Evolutionary conservation across 2,113 vertebrate genomes (phyloP), one percentile per base, ranked within the genome.

Genomic region (Ptilorrhoa leucosticta): DNA sequence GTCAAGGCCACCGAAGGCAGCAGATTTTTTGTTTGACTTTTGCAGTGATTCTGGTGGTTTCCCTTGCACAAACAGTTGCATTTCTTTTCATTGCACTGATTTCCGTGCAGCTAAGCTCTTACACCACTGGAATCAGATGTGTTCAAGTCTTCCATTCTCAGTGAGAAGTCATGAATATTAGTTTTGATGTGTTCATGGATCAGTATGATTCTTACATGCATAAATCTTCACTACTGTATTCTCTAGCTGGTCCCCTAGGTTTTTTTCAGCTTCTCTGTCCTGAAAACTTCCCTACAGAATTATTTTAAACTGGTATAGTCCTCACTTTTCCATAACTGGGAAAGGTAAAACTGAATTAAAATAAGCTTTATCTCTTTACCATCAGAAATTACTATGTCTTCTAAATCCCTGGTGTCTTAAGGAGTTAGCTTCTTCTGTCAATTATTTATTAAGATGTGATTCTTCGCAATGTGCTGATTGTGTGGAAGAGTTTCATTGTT

Each of bases 151-250:
- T 90, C 3, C 2, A 42, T 35, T n/a, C 20, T 30, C 42, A 51
- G 14, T 40, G 35, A 84, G 6, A 33, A 73, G 58, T 54, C n/a
- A 58, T 19, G 13, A 73, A 66, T 73, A 33, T 23, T 77, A 33
- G 1, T 77, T 88, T 61, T 61, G 66, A 33, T 33, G 20, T 50
- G 48, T 66, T 53, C 54, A 24, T 83, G 27, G 33, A 54, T 53
- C 53, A 65, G 31, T 23, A 23, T 1, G 0, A 44, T 80, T 77
- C 54, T 50, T 54, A 35, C 0, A 0, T 35, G 9, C 30, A 39
- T 88, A 66, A 53, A 1, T 61, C 54, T 65, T 13, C 44, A 35
- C n/a, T 76, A 10, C 45, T 47, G 26, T 39, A 31, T 50, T 89
- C 54, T 56, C 50, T 77, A 47, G 5, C 56, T 80, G 50, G 9